Conservation (phyloP, 2,113 vertebrate genomes). For the Syngnathoides biaculeatus region DNA sequence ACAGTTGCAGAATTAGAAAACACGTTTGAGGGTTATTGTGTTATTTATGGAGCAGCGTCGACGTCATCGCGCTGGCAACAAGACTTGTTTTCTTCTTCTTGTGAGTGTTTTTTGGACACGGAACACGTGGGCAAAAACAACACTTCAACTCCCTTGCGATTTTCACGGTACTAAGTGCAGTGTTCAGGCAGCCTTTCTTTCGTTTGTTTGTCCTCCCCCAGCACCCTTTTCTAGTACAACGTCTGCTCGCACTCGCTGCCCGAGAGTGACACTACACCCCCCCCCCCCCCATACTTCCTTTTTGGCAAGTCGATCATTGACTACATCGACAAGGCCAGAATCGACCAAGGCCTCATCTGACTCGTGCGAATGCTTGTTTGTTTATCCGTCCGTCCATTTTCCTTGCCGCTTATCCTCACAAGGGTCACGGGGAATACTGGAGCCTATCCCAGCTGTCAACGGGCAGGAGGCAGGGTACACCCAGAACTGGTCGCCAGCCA, state of each 20-base stretch:
- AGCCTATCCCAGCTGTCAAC: too few relatives aligned
- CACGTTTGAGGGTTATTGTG: background rate
- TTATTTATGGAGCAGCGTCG: background rate
- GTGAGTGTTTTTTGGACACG: background rate
- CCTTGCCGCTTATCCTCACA: too few relatives aligned
- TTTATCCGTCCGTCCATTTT: too few relatives aligned
- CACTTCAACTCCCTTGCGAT: constrained; percentile 3
- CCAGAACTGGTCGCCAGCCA: too few relatives aligned
- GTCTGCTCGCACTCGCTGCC: background rate
- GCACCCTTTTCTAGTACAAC: background rate
- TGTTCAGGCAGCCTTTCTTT: background rate
- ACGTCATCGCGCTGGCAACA: background rate
- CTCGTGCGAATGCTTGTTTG: background rate
- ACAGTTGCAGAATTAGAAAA: too few relatives aligned
- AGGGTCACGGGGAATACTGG: too few relatives aligned
- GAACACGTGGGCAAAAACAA: background rate
- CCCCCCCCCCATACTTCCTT: background rate
- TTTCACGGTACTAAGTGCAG: background rate
- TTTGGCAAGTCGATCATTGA: constrained; percentile 1
- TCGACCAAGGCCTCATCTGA: background rate
- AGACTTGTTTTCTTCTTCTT: background rate
- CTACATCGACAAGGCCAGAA: background rate
- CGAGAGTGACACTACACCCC: background rate
- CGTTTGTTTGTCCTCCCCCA: background rate
- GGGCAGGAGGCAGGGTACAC: too few relatives aligned